These are phyloP conservation scores for Paguma larvata DNA, from an alignment of 2,797 vertebrate species.

Conservation along the genomic window DNA sequence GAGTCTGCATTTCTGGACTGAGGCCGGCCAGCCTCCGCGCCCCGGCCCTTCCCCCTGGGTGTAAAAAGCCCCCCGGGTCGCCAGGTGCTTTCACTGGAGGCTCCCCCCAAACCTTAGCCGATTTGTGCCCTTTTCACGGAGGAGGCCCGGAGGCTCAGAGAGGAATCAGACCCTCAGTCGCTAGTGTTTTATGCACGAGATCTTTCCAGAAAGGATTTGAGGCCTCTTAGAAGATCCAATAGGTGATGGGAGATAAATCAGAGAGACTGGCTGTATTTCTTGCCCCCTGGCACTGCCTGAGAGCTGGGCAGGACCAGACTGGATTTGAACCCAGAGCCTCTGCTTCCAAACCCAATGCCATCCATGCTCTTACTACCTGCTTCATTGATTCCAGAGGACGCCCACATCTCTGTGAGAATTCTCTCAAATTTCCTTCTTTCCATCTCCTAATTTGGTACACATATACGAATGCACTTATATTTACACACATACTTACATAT, in stretches of 20 bases:
- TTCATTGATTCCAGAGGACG: not conserved
- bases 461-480: not conserved
- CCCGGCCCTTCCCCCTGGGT: not conserved
- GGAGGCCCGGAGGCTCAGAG: not conserved
- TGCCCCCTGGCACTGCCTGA: not conserved
- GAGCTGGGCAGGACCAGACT: not conserved
- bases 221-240: not conserved
- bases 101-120: not conserved
- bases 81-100: not conserved
- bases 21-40: not conserved
- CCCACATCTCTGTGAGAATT: not conserved
- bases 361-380: not conserved
- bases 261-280: not conserved
- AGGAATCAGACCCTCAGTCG: not conserved
- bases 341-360: not conserved
- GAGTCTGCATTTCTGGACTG: slow-evolving; percentile 35
- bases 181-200: not conserved
- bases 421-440: not conserved
- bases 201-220: slow-evolving; percentile 6
- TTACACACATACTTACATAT: not conserved
- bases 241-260: not conserved
- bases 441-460: not conserved
- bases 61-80: not conserved
- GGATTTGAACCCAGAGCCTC: slow-evolving; percentile 10
- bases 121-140: not conserved